These are phyloP conservation scores for Todiramphus saurophagus DNA, from an alignment of 2,113 vertebrate species.

Conservation along the genomic window DNA sequence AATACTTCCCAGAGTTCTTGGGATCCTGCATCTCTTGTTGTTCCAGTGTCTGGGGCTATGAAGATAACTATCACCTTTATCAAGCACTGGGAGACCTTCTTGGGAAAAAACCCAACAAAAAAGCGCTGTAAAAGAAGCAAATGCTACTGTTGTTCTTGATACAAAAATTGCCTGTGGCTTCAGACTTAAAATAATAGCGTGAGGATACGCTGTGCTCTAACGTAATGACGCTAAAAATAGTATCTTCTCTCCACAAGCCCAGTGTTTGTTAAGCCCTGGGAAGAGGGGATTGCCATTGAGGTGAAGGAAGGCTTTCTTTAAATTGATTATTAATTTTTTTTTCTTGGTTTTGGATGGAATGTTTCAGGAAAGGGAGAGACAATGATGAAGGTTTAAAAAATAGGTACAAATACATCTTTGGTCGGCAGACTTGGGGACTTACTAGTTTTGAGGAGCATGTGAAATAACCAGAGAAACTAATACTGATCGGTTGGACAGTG, in stretches of 20 bases:
- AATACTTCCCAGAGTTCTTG: background rate
- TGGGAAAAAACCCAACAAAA: background rate
- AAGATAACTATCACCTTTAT: background rate
- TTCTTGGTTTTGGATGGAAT: background rate
- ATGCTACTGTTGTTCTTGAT: background rate
- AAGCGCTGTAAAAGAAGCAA: background rate
- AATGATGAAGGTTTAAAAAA: background rate
- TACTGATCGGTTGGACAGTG: background rate
- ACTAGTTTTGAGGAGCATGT: rapidly evolving
- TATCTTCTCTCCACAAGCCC: background rate
- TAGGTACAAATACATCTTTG: background rate
- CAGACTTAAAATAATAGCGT: background rate
- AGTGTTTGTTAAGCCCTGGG: background rate
- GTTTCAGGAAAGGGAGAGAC: background rate
- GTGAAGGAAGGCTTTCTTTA: background rate
- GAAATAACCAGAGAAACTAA: background rate
- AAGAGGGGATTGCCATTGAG: background rate
- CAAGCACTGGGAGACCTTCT: background rate
- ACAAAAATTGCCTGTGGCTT: background rate
- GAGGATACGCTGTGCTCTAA: background rate
- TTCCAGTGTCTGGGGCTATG: background rate
- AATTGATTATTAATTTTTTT: background rate
- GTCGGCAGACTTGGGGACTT: background rate
- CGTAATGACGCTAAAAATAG: background rate
- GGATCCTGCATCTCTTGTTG: background rate